Evolutionary conservation across 2,797 vertebrate species (phyloP).

Genomic region (Cirrhinus mrigala): DNA sequence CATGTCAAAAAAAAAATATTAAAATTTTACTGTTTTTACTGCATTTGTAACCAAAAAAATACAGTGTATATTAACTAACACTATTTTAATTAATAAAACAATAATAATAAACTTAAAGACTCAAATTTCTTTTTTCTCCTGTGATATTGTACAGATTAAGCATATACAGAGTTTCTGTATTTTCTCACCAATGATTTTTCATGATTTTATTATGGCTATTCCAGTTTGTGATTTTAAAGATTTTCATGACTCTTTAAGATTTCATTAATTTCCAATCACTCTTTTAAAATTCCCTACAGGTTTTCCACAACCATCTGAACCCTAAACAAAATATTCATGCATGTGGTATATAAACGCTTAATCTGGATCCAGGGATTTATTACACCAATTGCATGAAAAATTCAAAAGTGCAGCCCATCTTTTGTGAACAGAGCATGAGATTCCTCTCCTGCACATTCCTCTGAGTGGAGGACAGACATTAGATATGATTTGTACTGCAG

Average conservation of each 20-base stretch:
- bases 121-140: not conserved
- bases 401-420: not conserved
- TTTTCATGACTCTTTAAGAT: too few species aligned
- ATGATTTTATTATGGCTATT: too few species aligned
- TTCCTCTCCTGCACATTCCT: conserved; percentile 12
- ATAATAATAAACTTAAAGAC: not conserved
- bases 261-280: not conserved
- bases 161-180: not conserved
- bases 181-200: too few species aligned
- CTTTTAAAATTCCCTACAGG: not conserved
- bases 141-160: not conserved
- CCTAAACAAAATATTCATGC: not conserved
- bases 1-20: too few species aligned
- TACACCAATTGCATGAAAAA: not conserved
- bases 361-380: not conserved
- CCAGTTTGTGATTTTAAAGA: not conserved
- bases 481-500: conserved; percentile 52
- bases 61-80: not conserved
- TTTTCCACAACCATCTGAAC: not conserved
- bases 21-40: too few species aligned
- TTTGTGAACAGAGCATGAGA: not conserved
- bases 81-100: not conserved
- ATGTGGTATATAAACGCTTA: not conserved
- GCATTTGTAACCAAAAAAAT: not conserved
- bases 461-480: conserved; percentile 32